These are phyloP conservation scores for Meloidogyne hapla DNA, from an alignment of 1,140 invertebrate genomes.

Conservation along the genomic window DNA sequence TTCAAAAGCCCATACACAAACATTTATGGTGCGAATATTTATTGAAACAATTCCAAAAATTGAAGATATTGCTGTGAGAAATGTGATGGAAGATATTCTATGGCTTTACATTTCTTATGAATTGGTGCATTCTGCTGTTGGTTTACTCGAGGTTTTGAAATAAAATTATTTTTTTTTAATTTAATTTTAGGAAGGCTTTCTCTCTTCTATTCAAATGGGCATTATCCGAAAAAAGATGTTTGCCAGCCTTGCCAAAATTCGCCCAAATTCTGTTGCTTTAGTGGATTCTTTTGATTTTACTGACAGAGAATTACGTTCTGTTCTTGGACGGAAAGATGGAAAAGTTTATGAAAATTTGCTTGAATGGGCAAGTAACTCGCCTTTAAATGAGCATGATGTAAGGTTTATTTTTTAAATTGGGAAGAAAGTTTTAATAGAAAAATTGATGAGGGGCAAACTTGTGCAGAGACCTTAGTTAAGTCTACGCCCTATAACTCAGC, in stretches of 20 bases:
- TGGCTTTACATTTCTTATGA: slow-evolving; percentile 49
- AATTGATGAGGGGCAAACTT: not conserved
- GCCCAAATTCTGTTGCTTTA: slow-evolving; percentile 81
- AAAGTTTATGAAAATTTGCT: slow-evolving; percentile 85
- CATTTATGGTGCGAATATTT: slow-evolving; percentile 52
- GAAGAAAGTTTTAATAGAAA: not conserved
- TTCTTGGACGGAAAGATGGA: slow-evolving; percentile 84
- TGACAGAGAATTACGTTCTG: slow-evolving; percentile 78
- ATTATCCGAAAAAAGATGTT: slow-evolving; percentile 68
- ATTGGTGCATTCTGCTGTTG: slow-evolving; percentile 39
- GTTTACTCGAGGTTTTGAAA: slow-evolving; percentile 32
- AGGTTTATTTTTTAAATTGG: slow-evolving; percentile 1
- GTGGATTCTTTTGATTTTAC: slow-evolving; percentile 87
- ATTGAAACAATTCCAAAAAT: slow-evolving; percentile 34
- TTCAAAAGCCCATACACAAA: slow-evolving; percentile 49
- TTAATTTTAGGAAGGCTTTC: slow-evolving; percentile 42
- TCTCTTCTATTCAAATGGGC: slow-evolving; percentile 36
- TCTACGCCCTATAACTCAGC: no score
- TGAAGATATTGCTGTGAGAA: slow-evolving; percentile 30
- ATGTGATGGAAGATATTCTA: slow-evolving; percentile 44
- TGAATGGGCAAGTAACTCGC: slow-evolving; percentile 80
- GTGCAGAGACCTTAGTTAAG: no score
- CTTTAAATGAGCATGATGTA: slow-evolving; percentile 75
- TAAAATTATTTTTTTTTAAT: slow-evolving; percentile 4
- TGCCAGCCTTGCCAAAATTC: slow-evolving; percentile 72